phyloP scores from a whole-genome alignment of 2,113 vertebrate species.

The Pluvialis apricaria region DNA sequence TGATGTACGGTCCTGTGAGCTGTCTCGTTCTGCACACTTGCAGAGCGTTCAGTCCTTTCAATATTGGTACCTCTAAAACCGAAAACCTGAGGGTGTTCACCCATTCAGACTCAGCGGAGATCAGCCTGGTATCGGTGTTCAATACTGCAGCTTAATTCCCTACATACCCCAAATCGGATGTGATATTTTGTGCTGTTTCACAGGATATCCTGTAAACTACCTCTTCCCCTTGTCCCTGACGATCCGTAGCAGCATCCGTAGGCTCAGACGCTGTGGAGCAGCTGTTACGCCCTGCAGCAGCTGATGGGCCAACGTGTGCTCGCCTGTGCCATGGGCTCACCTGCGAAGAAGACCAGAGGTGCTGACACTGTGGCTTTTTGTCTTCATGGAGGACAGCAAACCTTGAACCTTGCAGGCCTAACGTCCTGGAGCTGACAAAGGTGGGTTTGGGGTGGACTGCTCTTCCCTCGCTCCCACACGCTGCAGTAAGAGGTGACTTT shows the following conservation, averaged over 20 bases:
- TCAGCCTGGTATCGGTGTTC: neutral
- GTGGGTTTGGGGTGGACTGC: neutral
- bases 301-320: neutral
- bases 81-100: neutral
- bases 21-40: neutral
- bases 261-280: neutral
- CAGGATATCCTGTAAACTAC: neutral
- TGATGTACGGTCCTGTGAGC: neutral
- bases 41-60: accelerated
- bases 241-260: accelerated
- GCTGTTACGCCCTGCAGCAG: accelerated
- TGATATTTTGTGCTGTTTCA: accelerated
- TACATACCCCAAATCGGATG: accelerated
- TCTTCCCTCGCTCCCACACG: neutral
- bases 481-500: neutral
- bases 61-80: accelerated
- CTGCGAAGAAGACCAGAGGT: neutral
- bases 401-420: neutral
- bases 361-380: neutral
- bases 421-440: neutral
- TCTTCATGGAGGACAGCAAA: neutral
- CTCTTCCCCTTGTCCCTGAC: neutral
- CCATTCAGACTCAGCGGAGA: accelerated
- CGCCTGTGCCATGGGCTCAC: accelerated
- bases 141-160: neutral